Base-by-base conservation (phyloP, 2,888 invertebrate species). In the Cerastoderma edule region DNA sequence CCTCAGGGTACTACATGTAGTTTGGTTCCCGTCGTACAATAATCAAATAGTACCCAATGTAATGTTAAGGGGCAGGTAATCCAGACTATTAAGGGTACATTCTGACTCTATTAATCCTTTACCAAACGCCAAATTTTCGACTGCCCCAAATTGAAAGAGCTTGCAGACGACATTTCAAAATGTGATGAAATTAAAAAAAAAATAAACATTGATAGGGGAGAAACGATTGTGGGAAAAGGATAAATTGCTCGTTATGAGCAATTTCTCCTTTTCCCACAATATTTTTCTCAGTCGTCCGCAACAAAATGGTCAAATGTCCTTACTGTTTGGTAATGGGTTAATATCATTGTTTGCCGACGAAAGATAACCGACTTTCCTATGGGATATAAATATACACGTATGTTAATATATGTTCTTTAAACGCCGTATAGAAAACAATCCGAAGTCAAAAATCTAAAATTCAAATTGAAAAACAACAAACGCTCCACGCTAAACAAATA, bases 181-280 rank as follows among this genome's bases (percentile, higher is more conserved):
- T 53, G n/a, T 19, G 53, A n/a, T n/a, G n/a, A n/a, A n/a, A n/a
- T 5, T 2, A 2, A 5, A 19, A 19, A 2, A 2, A 22, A 22
- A 53, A 8, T n/a, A 53, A 53, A 53, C 53, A 53, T 8, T 53
- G 53, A 2, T n/a, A 22, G 53, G 5, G 24, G 24, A 53, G 53
- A 50, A 50, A 50, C 13, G n/a, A 50, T 50, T 50, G 50, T 50
- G 50, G 50, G n/a, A 50, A 50, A 50, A 50, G 50, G 50, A 16
- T 16, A 22, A 53, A 53, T 4, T 53, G 53, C 53, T 53, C 1
- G 16, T 53, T 19, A 53, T 22, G 2, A 53, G 53, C 53, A 53
- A 2, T 22, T 24, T 22, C 24, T 53, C 53, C 24, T 53, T 53
- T 22, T 53, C 22, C 53, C 24, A 50, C 50, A 50, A 50, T 50